Evolutionary conservation across 2,797 vertebrate species (phyloP).

Genomic region (Centroberyx gerrardi): DNA sequence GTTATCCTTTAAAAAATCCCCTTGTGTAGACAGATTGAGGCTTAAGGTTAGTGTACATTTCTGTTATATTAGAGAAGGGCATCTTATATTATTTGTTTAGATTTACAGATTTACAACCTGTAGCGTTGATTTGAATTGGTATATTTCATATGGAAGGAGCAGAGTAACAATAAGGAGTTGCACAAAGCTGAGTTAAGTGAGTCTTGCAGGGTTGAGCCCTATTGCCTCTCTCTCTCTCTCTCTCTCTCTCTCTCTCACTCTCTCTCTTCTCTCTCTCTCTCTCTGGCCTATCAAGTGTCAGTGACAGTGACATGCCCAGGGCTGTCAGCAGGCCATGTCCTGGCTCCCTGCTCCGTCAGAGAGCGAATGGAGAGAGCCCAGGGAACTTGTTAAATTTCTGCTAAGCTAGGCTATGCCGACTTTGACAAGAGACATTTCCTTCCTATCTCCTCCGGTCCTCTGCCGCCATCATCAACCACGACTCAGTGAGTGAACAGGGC

Average conservation of each 20-base stretch:
- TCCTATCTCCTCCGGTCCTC: conserved; percentile 75
- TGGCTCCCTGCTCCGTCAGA: conserved; percentile 71
- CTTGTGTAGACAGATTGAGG: neutral
- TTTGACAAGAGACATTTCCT: conserved; percentile 85
- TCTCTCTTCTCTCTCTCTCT: conserved; percentile 18
- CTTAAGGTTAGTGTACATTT: conserved; percentile 30
- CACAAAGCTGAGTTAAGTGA: conserved; percentile 49
- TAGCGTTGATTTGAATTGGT: neutral
- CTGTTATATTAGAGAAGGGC: conserved; percentile 16
- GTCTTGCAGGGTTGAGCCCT: conserved; percentile 51
- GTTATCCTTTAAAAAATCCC: neutral
- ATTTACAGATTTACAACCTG: conserved; percentile 30
- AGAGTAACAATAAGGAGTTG: conserved; percentile 35
- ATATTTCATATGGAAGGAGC: conserved; percentile 26
- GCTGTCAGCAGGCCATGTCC: conserved; percentile 80
- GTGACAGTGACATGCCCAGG: conserved; percentile 79
- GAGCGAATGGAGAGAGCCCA: conserved; percentile 77
- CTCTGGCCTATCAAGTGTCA: conserved; percentile 76
- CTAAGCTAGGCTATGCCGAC: conserved; percentile 80
- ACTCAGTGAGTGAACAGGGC: conserved; percentile 72
- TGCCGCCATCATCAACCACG: conserved; percentile 76
- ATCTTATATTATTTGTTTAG: neutral
- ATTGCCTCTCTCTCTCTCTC: conserved; percentile 35
- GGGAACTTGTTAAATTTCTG: conserved; percentile 87
- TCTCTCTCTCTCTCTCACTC: conserved; percentile 16